A percentile compares a stretch with the other conserved stretches of the same genome.
These are phyloP conservation scores for Euleptes europaea DNA, from an alignment of 2,113 vertebrate genomes.

Conservation along the genomic window DNA sequence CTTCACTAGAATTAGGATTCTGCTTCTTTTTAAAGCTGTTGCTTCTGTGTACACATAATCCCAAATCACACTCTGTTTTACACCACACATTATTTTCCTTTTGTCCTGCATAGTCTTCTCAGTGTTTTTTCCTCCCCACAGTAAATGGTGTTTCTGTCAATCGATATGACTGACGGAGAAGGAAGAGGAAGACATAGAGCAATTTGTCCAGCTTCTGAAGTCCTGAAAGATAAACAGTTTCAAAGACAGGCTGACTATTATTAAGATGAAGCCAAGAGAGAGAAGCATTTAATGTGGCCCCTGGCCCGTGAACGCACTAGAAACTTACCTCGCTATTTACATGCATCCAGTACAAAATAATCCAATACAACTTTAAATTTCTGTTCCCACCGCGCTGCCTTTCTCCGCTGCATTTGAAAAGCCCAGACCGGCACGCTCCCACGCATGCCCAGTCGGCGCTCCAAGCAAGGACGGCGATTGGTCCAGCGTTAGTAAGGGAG, in stretches of 20 bases:
- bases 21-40: background rate
- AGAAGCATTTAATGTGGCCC: fast-evolving
- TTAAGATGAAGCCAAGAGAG: background rate
- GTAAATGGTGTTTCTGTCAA: background rate
- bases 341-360: too few species aligned
- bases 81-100: background rate
- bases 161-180: background rate
- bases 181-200: background rate
- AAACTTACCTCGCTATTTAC: too few species aligned
- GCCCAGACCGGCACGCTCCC: too few species aligned
- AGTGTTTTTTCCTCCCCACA: background rate
- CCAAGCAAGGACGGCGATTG: too few species aligned
- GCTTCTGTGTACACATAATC: background rate
- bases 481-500: too few species aligned
- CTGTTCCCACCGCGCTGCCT: too few species aligned
- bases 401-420: too few species aligned
- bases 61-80: background rate
- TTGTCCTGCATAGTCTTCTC: background rate
- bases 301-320: too few species aligned
- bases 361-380: too few species aligned
- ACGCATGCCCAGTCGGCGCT: too few species aligned
- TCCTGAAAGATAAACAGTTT: slow-evolving; percentile 21
- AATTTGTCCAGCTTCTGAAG: slow-evolving; percentile 9
- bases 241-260: slow-evolving; percentile 1
- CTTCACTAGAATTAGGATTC: background rate